These are phyloP conservation scores for Tinamus guttatus DNA, from an alignment of 2,113 vertebrate genomes.

Conservation along the genomic window DNA sequence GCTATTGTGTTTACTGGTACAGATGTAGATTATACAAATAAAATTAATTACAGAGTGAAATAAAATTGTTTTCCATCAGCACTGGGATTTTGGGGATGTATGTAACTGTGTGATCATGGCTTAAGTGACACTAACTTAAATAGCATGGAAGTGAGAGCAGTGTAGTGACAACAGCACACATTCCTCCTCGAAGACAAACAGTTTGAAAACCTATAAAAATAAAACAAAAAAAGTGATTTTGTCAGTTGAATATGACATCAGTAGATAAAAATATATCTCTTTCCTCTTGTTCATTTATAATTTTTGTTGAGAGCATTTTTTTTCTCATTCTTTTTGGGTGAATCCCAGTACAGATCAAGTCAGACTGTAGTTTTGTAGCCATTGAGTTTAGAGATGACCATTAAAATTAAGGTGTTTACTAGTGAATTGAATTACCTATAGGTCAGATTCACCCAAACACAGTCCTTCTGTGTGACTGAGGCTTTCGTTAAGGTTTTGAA, in stretches of 20 bases:
- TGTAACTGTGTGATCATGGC: not conserved
- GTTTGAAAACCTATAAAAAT: not conserved
- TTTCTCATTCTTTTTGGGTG: not conserved
- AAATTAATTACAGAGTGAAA: conserved; percentile 12
- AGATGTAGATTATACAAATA: not conserved
- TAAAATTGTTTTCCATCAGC: not conserved
- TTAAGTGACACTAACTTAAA: conserved; percentile 12
- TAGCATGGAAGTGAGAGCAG: not conserved
- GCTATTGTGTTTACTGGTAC: not conserved
- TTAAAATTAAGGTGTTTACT: not conserved
- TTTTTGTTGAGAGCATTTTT: not conserved
- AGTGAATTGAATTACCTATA: not conserved
- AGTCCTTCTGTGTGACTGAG: not conserved
- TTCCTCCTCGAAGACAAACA: not conserved
- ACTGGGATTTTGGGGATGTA: not conserved
- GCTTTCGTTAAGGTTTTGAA: not conserved
- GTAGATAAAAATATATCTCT: not conserved
- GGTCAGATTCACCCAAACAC: not conserved
- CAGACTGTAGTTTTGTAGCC: not conserved
- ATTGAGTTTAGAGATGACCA: not conserved
- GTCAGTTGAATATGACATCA: not conserved
- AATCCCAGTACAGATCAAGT: not conserved
- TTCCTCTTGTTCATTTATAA: not conserved
- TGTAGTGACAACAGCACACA: not conserved
- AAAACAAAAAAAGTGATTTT: not conserved